phyloP scores from a whole-genome alignment of 2,113 vertebrate genomes.

The Noctilio leporinus region DNA sequence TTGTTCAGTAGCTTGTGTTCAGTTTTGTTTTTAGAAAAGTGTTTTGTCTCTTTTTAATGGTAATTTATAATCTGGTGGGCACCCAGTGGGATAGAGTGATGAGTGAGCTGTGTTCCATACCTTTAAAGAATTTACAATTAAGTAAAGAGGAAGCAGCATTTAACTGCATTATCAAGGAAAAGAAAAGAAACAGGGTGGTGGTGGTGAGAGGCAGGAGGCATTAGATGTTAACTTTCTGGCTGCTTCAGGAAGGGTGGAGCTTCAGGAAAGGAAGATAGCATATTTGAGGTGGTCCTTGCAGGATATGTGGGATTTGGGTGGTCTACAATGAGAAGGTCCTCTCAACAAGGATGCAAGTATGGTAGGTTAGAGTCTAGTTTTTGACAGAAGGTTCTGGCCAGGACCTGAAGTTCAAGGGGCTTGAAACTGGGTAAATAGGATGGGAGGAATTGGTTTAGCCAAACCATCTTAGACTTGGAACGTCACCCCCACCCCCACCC shows the following conservation, averaged over 20 bases:
- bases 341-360: not conserved
- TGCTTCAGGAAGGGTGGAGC: not conserved
- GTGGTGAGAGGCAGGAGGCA: not conserved
- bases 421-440: not conserved
- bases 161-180: not conserved
- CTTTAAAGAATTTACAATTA: not conserved
- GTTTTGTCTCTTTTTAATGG: constrained; percentile 28
- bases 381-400: not conserved
- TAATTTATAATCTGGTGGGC: not conserved
- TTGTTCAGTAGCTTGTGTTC: not conserved
- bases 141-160: not conserved
- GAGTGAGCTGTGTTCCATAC: not conserved
- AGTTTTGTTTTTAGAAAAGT: not conserved
- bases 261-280: not conserved
- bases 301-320: not conserved
- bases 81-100: not conserved
- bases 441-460: not conserved
- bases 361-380: not conserved
- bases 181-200: not conserved
- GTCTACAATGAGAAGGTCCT: not conserved
- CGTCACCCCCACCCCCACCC: too few species aligned
- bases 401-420: not conserved
- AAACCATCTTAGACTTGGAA: not conserved
- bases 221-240: not conserved
- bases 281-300: not conserved